Conservation (phyloP, 2,113 vertebrate species). For the Triplophysa siluroides region DNA sequence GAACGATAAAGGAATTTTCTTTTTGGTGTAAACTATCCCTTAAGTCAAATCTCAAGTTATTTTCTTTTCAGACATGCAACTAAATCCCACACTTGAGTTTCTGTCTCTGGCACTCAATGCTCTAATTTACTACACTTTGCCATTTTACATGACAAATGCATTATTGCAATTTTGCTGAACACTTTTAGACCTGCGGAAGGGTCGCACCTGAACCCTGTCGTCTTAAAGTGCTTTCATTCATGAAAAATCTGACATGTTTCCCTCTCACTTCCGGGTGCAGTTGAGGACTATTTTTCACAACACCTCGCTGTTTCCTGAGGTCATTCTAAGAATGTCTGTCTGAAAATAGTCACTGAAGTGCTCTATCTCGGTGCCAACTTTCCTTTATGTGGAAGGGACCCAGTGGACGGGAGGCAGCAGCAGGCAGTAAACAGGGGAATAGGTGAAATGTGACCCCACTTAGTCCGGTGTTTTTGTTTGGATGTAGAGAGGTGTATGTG, state of each 20-base stretch:
- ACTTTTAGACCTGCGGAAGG: constrained; percentile 27
- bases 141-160: constrained; percentile 9
- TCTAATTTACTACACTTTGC: constrained; percentile 12
- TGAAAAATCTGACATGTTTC: constrained; percentile 45
- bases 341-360: constrained; percentile 49
- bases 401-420: background rate
- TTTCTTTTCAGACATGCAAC: too few species aligned
- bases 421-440: constrained; percentile 9
- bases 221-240: constrained; percentile 50
- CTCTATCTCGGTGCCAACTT: constrained; percentile 39
- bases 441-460: constrained; percentile 33
- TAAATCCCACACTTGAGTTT: too few species aligned
- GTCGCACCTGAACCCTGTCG: constrained; percentile 48
- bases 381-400: constrained; percentile 3
- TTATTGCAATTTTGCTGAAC: constrained; percentile 15
- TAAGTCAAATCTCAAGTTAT: too few species aligned
- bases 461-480: constrained; percentile 23
- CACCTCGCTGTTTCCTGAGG: constrained; percentile 54
- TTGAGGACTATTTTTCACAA: constrained; percentile 51
- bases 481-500: constrained; percentile 55
- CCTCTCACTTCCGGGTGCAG: constrained; percentile 39
- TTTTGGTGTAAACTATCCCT: too few species aligned
- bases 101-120: background rate
- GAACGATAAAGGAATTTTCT: too few species aligned
- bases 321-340: constrained; percentile 51